phyloP scores from a whole-genome alignment of 1,140 invertebrate genomes.

The Apocrypta bakeri region DNA sequence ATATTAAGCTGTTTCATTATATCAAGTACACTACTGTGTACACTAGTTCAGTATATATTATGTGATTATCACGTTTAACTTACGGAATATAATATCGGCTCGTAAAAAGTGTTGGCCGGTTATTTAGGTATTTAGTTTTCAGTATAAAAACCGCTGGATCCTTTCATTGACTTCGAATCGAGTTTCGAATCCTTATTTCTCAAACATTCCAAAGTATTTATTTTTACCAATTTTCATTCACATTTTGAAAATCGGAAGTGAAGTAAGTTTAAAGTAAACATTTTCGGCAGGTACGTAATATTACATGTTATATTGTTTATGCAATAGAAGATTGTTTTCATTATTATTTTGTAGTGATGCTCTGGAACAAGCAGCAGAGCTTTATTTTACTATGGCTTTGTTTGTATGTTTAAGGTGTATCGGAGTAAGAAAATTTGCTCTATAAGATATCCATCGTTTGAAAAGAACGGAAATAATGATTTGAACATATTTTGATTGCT shows the following conservation, averaged over 20 bases:
- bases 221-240: neutral
- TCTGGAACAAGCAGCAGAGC: neutral
- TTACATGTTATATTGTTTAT: constrained; percentile 27
- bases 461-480: neutral
- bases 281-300: constrained; percentile 21
- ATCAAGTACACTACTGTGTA: neutral
- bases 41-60: neutral
- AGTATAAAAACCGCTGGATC: constrained; percentile 13
- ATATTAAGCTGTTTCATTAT: neutral
- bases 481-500: neutral
- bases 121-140: constrained; percentile 7
- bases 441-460: neutral
- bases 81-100: constrained; percentile 20
- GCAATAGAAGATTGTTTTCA: neutral
- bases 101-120: constrained; percentile 12
- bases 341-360: neutral
- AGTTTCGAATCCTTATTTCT: neutral
- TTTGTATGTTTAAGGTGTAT: neutral
- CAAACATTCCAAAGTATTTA: neutral
- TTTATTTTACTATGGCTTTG: neutral
- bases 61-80: neutral
- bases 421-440: neutral
- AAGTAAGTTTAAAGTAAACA: neutral
- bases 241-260: neutral
- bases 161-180: neutral